Base-by-base conservation (phyloP, 2,888 invertebrate genomes). In the Acrocyrtus sp. region DNA sequence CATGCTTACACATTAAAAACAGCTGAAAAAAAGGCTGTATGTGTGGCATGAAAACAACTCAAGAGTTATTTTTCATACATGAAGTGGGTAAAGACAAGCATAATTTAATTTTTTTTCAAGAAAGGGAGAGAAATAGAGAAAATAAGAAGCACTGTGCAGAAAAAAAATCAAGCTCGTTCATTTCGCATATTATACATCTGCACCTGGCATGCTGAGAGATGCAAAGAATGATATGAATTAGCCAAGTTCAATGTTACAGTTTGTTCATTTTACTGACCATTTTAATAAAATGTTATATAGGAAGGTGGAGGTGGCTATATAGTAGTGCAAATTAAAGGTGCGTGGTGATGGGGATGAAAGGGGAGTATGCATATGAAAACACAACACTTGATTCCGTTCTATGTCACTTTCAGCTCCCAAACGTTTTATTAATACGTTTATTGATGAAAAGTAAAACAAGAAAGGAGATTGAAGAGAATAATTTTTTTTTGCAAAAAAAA, bases 231-330 rank as follows among this genome's bases (percentile, higher is more conserved):
- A 57, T 66, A 70, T 51, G 56, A 62, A 34, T 45, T 50, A 70
- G 70, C 63, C 70, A 70, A 70, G 70, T 70, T 70, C 70, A 70
- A 57, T 70, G 70, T 70, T 70, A 70, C 70, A 58, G 70, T 63
- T 70, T 70, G n/a, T 58, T 39, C 21, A 12, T 45, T 45, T n/a
- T 51, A 58, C 60, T 60, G 54, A 61, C 61, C 61, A 69, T 54
- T 48, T 26, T 58, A 26, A 41, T 21, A 43, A 66, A 39, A 57
- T n/a, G n/a, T n/a, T n/a, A 50, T n/a, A 61, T 22, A 27, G 41
- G 62, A 21, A 43, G 41, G 61, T 26, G 53, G 26, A 45, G 53
- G 39, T 41, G 39, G 43, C 62, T n/a, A n/a, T n/a, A n/a, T n/a
- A n/a, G n/a, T n/a, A n/a, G n/a, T n/a, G n/a, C n/a, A n/a, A n/a